These are phyloP conservation scores for Hormaphis cornu DNA, from an alignment of 1,140 invertebrate species.

Conservation along the genomic window DNA sequence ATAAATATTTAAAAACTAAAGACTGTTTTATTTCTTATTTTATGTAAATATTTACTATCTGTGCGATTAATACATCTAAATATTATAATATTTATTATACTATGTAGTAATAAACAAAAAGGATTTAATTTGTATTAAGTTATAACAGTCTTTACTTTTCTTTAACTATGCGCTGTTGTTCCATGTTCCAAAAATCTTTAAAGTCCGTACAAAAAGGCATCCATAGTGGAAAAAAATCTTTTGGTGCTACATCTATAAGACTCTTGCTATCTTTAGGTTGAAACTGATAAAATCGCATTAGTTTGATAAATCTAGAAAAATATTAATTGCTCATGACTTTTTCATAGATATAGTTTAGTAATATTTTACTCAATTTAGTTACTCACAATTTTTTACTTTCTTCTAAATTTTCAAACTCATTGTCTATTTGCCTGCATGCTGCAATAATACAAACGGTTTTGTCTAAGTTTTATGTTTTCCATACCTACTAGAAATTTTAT, in stretches of 20 bases:
- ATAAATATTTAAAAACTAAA: too few species aligned
- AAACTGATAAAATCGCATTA: conserved; percentile 81
- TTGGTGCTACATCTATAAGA: conserved; percentile 61
- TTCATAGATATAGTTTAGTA: too few species aligned
- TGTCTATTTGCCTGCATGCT: conserved; percentile 42
- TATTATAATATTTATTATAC: not conserved
- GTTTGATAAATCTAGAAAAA: conserved; percentile 57
- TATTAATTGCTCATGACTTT: not conserved
- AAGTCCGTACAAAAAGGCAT: conserved; percentile 84
- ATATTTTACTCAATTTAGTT: too few species aligned
- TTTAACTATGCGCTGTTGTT: conserved; percentile 73
- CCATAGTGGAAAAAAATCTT: conserved; percentile 86
- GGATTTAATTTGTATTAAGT: conserved; percentile 15
- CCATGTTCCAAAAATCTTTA: conserved; percentile 91
- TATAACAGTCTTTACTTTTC: conserved; percentile 55
- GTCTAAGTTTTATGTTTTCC: too few species aligned
- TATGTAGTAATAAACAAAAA: conserved; percentile 26
- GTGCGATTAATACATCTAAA: not conserved
- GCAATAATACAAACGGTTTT: conserved; percentile 34
- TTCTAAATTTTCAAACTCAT: conserved; percentile 56
- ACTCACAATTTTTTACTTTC: conserved; percentile 56
- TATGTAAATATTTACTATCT: not conserved
- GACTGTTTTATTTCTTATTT: not conserved
- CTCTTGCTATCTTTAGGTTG: conserved; percentile 63
- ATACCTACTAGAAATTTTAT: too few species aligned